Evolutionary conservation across 1,140 invertebrate species (phyloP).

Genomic region (Megalopta genalis): DNA sequence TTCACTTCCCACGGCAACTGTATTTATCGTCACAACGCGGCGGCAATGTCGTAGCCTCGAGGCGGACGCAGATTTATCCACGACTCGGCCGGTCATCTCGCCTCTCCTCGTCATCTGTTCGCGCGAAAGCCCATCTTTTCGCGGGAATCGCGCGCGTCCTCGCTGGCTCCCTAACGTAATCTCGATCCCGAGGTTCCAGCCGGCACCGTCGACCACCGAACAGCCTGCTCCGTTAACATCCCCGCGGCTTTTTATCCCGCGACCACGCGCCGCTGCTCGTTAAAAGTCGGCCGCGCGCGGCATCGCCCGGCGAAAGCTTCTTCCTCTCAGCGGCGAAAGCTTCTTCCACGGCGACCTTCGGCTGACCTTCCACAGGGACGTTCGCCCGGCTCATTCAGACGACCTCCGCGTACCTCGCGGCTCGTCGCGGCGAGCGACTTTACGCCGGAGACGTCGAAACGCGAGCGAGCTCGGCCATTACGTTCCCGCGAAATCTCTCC

Average conservation of each 20-base stretch:
- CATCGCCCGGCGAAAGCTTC: neutral
- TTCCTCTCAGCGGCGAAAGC: too few relatives aligned
- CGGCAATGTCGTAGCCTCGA: neutral
- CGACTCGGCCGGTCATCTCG: neutral
- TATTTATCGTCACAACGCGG: too few relatives aligned
- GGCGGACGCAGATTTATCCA: neutral
- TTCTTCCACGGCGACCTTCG: neutral
- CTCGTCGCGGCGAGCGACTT: neutral
- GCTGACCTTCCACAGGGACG: neutral
- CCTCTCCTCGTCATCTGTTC: constrained; percentile 22
- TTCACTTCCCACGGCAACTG: too few relatives aligned
- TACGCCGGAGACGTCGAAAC: constrained; percentile 5
- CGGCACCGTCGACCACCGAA: too few relatives aligned
- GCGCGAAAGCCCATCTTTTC: neutral
- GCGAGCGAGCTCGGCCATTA: neutral
- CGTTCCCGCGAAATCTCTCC: too few relatives aligned
- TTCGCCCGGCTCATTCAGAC: constrained; percentile 17
- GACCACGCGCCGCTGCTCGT: constrained; percentile 25
- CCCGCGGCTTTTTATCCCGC: constrained; percentile 13
- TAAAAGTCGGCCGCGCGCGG: neutral
- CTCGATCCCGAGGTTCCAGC: neutral
- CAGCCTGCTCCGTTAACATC: neutral
- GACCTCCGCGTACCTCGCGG: constrained; percentile 24
- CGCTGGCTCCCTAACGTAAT: neutral
- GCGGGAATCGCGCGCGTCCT: neutral